Evolutionary conservation across 1,140 invertebrate species (phyloP).

Genomic region (Aplysia californica): DNA sequence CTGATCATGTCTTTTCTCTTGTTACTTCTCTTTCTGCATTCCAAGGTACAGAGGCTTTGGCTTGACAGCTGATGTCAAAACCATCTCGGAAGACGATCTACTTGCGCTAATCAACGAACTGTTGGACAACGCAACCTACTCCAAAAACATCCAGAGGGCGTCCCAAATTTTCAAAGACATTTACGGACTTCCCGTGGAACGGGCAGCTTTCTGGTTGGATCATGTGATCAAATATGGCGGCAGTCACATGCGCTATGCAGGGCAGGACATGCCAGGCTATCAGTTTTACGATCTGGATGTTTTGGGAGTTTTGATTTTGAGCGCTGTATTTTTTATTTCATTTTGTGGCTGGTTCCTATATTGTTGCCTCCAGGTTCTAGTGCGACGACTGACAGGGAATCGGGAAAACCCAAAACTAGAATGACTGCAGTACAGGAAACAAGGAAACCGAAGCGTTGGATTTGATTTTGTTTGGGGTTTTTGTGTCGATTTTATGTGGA

Average conservation of each 20-base stretch:
- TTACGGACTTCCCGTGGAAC: constrained; percentile 26
- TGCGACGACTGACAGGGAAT: too few species aligned
- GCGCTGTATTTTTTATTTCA: too few species aligned
- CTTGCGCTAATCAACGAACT: constrained; percentile 42
- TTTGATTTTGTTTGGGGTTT: too few species aligned
- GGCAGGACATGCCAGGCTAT: constrained; percentile 37
- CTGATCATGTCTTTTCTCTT: too few species aligned
- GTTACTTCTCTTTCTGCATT: too few species aligned
- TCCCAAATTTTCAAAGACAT: constrained; percentile 34
- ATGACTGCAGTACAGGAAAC: too few species aligned
- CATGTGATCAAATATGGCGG: constrained; percentile 49
- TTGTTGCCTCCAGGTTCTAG: too few species aligned
- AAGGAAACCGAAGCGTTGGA: too few species aligned
- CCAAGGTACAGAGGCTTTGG: constrained; percentile 60
- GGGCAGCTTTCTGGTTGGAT: constrained; percentile 40
- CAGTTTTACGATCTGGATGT: constrained; percentile 46
- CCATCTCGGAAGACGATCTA: constrained; percentile 47
- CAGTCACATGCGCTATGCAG: constrained; percentile 38
- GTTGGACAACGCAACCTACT: constrained; percentile 19
- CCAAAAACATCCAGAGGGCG: constrained; percentile 36
- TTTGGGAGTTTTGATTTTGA: too few species aligned
- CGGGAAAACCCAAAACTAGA: too few species aligned
- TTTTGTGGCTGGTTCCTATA: too few species aligned
- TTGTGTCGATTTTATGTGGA: too few species aligned
- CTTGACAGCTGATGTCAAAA: constrained; percentile 49